A percentile compares a stretch with the other conserved stretches of the same genome.
These are phyloP conservation scores for Aphidoletes aphidimyza DNA, from an alignment of 2,888 invertebrate genomes.

Conservation along the genomic window DNA sequence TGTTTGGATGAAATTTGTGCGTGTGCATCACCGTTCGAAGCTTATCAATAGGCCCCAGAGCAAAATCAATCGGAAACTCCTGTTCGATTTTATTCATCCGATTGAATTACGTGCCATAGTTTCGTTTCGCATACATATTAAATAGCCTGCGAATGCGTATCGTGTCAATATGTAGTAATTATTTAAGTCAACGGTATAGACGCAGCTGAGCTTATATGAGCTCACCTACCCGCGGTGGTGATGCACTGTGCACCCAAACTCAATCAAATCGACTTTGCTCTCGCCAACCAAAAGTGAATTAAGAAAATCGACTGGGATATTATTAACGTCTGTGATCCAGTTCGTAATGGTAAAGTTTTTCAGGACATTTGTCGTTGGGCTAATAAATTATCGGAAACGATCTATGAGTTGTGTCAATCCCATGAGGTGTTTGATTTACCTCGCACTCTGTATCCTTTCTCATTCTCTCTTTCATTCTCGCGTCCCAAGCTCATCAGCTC, in stretches of 20 bases:
- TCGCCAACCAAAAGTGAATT: background rate
- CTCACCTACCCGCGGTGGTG: no score
- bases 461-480: no score
- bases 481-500: no score
- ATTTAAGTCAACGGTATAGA: background rate
- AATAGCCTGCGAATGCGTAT: background rate
- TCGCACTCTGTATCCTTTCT: no score
- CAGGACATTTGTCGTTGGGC: conserved; percentile 9
- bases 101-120: background rate
- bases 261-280: no score
- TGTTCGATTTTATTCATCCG: conserved; percentile 19
- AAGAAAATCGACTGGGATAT: conserved; percentile 43
- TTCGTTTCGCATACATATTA: background rate
- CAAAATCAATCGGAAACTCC: conserved; percentile 34
- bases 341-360: conserved; percentile 16
- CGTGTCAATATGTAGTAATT: conserved; percentile 21
- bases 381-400: conserved; percentile 49
- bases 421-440: conserved; percentile 16
- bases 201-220: no score
- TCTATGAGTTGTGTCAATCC: background rate
- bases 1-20: background rate
- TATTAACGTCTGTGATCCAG: conserved; percentile 12
- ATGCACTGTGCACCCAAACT: no score
- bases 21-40: background rate
- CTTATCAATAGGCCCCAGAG: background rate